A percentile compares a stretch with the other conserved stretches of the same genome.
phyloP scores from a whole-genome alignment of 2,797 vertebrate species.

The Staurois parvus region DNA sequence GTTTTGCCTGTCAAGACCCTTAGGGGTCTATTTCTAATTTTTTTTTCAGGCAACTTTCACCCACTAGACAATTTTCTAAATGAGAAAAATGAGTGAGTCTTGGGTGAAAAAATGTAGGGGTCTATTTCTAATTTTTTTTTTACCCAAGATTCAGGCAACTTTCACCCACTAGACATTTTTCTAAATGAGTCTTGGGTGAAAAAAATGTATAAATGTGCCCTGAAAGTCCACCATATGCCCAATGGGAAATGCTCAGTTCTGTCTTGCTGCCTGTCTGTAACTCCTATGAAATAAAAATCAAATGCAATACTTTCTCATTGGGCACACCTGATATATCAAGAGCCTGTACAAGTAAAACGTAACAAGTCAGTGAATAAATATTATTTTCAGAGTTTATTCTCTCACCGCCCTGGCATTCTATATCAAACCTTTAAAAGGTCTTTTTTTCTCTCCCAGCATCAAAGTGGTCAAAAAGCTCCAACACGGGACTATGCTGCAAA shows the following conservation, averaged over 20 bases:
- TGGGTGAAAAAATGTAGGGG: too few relatives aligned
- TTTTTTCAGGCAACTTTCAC: too few relatives aligned
- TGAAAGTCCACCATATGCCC: not conserved
- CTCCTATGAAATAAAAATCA: too few relatives aligned
- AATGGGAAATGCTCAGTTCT: not conserved
- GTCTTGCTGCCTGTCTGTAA: not conserved
- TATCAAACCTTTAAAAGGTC: not conserved
- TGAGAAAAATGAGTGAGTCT: too few relatives aligned
- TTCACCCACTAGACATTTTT: too few relatives aligned
- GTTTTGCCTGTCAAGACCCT: not conserved
- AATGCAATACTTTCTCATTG: too few relatives aligned
- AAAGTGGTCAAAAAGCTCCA: not conserved
- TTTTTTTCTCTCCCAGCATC: not conserved
- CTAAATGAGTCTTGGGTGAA: too few relatives aligned
- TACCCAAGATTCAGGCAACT: too few relatives aligned
- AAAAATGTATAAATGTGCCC: too few relatives aligned
- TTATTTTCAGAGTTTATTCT: not conserved
- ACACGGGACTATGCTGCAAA: constrained; percentile 1
- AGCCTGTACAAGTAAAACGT: not conserved
- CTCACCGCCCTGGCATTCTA: not conserved
- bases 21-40: too few relatives aligned
- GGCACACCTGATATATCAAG: not conserved
- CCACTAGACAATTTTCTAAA: too few relatives aligned
- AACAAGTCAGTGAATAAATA: not conserved
- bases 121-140: too few relatives aligned